phyloP scores from a whole-genome alignment of 53 echinoderm and acorn worm genomes.

The Stichopus horrens region DNA sequence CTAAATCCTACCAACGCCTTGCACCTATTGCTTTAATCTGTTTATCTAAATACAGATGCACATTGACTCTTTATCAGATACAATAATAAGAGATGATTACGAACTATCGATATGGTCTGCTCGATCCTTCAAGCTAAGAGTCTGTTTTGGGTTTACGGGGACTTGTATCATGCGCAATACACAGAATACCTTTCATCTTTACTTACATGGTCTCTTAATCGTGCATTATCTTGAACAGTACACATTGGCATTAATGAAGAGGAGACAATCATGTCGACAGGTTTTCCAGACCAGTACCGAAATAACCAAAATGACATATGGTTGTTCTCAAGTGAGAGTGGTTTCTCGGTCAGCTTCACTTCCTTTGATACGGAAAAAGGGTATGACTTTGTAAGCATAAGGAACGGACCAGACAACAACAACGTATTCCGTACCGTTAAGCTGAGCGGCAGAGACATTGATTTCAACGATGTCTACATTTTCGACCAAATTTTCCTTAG shows the following conservation, averaged over 20 bases:
- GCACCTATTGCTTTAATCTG: too few relatives aligned
- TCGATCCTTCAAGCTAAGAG: too few relatives aligned
- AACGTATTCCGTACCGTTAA: neutral
- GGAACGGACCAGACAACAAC: neutral
- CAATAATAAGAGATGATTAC: too few relatives aligned
- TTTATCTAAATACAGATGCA: too few relatives aligned
- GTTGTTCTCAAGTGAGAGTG: neutral
- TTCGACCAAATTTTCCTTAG: neutral
- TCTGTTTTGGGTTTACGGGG: too few relatives aligned
- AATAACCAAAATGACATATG: neutral
- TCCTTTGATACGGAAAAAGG: neutral
- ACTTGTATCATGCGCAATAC: too few relatives aligned
- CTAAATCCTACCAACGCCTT: too few relatives aligned
- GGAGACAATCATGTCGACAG: neutral
- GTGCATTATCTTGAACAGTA: neutral
- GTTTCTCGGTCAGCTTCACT: neutral
- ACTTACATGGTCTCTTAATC: too few relatives aligned
- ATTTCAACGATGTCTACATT: neutral
- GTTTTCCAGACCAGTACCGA: neutral
- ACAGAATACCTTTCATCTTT: too few relatives aligned
- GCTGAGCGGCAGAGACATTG: neutral
- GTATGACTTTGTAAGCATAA: neutral
- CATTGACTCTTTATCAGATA: too few relatives aligned
- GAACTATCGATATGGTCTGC: too few relatives aligned
- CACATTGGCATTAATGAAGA: neutral